These are phyloP conservation scores for Bolborhynchus lineola DNA, from an alignment of 2,113 vertebrate genomes.

Conservation along the genomic window DNA sequence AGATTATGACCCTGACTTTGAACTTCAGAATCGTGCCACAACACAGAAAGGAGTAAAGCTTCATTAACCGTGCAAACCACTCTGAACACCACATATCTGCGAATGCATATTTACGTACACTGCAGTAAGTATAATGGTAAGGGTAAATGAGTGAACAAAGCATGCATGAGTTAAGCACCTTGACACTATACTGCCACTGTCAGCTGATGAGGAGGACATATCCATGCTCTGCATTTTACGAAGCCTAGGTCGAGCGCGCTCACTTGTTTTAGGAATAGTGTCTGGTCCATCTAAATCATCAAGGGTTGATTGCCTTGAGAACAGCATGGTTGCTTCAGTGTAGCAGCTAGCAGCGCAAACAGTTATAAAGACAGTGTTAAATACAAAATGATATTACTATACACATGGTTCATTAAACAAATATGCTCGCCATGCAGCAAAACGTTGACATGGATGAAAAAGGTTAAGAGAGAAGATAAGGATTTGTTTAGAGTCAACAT, in stretches of 20 bases:
- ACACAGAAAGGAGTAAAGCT: background rate
- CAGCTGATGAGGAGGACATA: slow-evolving; percentile 90
- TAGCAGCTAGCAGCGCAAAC: slow-evolving; percentile 88
- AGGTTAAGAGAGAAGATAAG: slow-evolving; percentile 37
- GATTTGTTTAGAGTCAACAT: background rate
- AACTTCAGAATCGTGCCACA: background rate
- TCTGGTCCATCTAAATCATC: slow-evolving; percentile 95
- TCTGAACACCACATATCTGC: background rate
- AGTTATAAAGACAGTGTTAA: slow-evolving; percentile 80
- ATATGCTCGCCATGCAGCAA: slow-evolving; percentile 66
- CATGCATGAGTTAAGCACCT: slow-evolving; percentile 88
- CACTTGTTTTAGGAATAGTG: slow-evolving; percentile 95
- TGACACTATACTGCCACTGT: slow-evolving; percentile 93
- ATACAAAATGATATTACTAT: slow-evolving; percentile 33
- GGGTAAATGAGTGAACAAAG: slow-evolving; percentile 65
- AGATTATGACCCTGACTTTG: background rate
- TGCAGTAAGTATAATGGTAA: background rate
- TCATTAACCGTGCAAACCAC: background rate
- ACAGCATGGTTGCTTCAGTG: slow-evolving; percentile 97
- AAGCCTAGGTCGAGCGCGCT: slow-evolving; percentile 93
- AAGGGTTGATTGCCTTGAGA: slow-evolving; percentile 97
- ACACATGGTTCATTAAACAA: slow-evolving; percentile 40
- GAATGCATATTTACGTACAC: background rate
- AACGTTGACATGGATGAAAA: slow-evolving; percentile 24
- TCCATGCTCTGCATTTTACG: slow-evolving; percentile 95